Evolutionary conservation across 2,888 invertebrate species (phyloP).

Genomic region (Cheilosia vernalis): DNA sequence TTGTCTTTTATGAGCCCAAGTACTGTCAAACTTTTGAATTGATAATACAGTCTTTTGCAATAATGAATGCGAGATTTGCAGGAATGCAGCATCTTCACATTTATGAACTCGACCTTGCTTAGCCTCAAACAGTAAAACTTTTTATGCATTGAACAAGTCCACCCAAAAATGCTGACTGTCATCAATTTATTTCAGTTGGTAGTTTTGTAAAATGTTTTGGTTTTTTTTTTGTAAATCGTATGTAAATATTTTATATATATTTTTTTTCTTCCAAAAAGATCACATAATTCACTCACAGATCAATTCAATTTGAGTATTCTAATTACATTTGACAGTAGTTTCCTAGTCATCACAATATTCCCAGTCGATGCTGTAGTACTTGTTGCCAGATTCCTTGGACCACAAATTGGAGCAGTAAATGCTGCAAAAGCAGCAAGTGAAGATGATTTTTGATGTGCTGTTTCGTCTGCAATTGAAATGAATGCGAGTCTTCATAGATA

Average conservation of each 20-base stretch:
- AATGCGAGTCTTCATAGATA: not conserved
- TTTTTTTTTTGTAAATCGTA: not conserved
- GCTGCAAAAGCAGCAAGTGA: constrained; percentile 82
- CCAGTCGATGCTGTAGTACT: constrained; percentile 81
- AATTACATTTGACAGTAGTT: not conserved
- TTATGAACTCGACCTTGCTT: too few relatives aligned
- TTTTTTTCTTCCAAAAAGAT: constrained; percentile 18
- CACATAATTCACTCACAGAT: constrained; percentile 41
- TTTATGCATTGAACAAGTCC: too few relatives aligned
- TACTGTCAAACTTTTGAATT: too few relatives aligned
- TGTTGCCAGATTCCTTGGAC: constrained; percentile 79
- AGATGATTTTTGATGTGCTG: constrained; percentile 81
- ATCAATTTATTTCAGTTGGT: not conserved
- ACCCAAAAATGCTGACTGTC: too few relatives aligned
- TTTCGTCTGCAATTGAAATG: constrained; percentile 77
- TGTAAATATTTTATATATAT: not conserved
- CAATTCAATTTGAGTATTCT: constrained; percentile 2
- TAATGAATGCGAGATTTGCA: too few relatives aligned
- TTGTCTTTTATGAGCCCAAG: too few relatives aligned
- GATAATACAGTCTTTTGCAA: too few relatives aligned
- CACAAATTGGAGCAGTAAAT: constrained; percentile 80
- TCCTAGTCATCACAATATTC: constrained; percentile 77
- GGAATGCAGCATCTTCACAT: too few relatives aligned
- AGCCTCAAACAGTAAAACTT: too few relatives aligned
- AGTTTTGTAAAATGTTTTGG: not conserved